A percentile compares a stretch with the other conserved stretches of the same genome.
Evolutionary conservation across 2,113 vertebrate species (phyloP).

Genomic region (Tupaia chinensis): DNA sequence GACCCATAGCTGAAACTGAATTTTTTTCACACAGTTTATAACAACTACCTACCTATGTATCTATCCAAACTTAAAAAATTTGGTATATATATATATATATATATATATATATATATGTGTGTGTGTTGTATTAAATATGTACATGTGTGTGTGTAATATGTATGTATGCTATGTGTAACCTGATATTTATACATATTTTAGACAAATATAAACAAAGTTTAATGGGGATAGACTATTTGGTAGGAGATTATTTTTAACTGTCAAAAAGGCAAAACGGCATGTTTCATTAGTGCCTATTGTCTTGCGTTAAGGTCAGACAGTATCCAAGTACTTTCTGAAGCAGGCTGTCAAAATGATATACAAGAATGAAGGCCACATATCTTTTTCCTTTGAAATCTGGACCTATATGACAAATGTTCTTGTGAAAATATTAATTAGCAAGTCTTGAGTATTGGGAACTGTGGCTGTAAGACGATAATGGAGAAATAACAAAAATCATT

Average conservation of each 20-base stretch:
- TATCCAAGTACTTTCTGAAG: conserved; percentile 12
- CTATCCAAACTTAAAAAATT: neutral
- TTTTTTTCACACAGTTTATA: conserved; percentile 54
- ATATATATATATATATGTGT: too few relatives aligned
- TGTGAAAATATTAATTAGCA: conserved; percentile 63
- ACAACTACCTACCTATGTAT: neutral
- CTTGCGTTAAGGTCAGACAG: neutral
- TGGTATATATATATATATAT: neutral
- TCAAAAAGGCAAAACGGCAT: neutral
- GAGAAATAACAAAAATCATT: neutral
- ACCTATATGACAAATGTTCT: neutral
- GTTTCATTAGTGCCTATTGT: neutral
- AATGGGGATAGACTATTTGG: neutral
- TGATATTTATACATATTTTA: neutral
- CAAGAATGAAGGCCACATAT: neutral
- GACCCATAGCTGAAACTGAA: conserved; percentile 37
- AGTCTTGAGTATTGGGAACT: conserved; percentile 9
- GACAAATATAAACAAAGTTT: neutral
- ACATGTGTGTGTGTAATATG: neutral
- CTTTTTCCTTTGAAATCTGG: conserved; percentile 9
- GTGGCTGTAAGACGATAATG: neutral
- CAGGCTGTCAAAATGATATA: neutral
- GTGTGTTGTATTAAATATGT: neutral
- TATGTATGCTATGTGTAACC: neutral
- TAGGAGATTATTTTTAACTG: conserved; percentile 39